Evolutionary conservation across 2,797 vertebrate genomes (phyloP).

Genomic region (Scomberomorus guttatus): DNA sequence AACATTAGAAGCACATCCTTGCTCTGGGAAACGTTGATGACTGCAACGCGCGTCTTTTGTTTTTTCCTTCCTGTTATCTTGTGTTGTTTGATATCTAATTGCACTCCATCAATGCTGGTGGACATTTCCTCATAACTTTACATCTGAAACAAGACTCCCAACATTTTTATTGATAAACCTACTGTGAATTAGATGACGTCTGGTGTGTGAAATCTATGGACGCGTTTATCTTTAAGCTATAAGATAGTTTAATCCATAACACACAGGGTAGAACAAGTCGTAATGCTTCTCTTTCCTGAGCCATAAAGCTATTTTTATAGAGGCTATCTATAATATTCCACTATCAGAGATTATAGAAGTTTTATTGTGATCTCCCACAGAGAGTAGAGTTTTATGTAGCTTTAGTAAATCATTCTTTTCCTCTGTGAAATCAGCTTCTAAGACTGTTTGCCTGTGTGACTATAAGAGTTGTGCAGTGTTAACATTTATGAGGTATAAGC

Average conservation of each 20-base stretch:
- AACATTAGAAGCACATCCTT: not conserved
- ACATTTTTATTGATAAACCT: slow-evolving; percentile 49
- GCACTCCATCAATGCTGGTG: not conserved
- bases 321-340: slow-evolving; percentile 84
- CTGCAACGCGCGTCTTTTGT: not conserved
- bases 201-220: slow-evolving; percentile 57
- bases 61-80: slow-evolving; percentile 2
- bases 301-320: slow-evolving; percentile 87
- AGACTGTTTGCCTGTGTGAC: slow-evolving; percentile 61
- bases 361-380: slow-evolving; percentile 83
- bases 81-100: slow-evolving; percentile 23
- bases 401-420: slow-evolving; percentile 85
- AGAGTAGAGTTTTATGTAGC: slow-evolving; percentile 83
- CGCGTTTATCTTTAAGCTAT: slow-evolving; percentile 65
- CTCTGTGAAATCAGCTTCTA: slow-evolving; percentile 55
- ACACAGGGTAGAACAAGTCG: slow-evolving; percentile 56
- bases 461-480: slow-evolving; percentile 67
- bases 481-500: slow-evolving; percentile 84
- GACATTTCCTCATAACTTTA: slow-evolving; percentile 36
- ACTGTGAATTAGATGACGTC: slow-evolving; percentile 42
- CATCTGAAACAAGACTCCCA: slow-evolving; percentile 45
- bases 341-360: slow-evolving; percentile 82
- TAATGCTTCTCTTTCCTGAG: slow-evolving; percentile 66
- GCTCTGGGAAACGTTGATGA: slow-evolving; percentile 25
- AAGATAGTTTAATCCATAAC: slow-evolving; percentile 63